phyloP scores from a whole-genome alignment of 2,797 vertebrate genomes.

The Silurus aristotelis region DNA sequence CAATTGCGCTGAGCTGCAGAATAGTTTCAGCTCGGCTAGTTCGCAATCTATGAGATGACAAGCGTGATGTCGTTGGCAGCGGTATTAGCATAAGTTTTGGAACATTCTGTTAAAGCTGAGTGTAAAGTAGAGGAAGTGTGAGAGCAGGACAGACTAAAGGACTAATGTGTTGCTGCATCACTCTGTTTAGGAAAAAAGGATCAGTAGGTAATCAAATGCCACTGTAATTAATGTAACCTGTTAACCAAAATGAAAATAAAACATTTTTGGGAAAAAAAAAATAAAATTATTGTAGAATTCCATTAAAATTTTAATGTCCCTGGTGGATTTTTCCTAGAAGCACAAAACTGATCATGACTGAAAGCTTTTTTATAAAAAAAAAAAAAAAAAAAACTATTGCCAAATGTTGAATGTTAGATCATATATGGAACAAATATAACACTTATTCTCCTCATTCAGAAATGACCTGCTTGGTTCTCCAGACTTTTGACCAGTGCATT shows the following conservation, averaged over 20 bases:
- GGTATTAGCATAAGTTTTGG: background rate
- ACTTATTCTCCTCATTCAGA: slow-evolving; percentile 18
- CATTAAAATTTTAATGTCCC: too few species aligned
- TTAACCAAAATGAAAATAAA: background rate
- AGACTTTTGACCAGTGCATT: slow-evolving; percentile 45
- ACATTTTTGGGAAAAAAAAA: background rate
- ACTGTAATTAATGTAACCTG: background rate
- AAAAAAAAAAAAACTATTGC: too few species aligned
- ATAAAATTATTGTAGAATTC: too few species aligned
- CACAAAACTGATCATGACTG: background rate
- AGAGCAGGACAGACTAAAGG: background rate
- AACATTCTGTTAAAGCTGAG: background rate
- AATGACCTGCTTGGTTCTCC: slow-evolving; percentile 29
- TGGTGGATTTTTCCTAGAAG: background rate
- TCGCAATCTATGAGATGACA: background rate
- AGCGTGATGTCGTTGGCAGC: background rate
- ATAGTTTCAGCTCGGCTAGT: background rate
- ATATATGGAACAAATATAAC: slow-evolving; percentile 10
- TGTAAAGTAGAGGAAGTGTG: too few species aligned
- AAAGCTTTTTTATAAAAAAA: background rate
- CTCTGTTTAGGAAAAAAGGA: background rate
- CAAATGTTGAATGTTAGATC: slow-evolving; percentile 30
- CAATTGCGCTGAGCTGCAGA: background rate
- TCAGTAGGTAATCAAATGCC: background rate
- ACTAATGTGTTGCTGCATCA: background rate